Evolutionary conservation across 2,113 vertebrate species (phyloP).

Genomic region (Microcebus jonahi): DNA sequence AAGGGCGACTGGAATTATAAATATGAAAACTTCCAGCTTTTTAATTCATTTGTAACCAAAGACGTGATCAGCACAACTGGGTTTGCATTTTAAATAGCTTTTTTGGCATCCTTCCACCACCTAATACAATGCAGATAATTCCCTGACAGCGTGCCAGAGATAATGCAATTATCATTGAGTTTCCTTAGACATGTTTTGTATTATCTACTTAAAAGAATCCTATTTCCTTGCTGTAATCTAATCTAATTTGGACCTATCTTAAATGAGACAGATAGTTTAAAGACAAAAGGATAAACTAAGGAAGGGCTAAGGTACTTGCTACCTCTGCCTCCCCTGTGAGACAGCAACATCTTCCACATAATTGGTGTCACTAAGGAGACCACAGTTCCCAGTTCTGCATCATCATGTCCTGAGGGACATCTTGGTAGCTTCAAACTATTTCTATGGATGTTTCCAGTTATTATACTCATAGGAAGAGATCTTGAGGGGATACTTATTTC

Average conservation of each 20-base stretch:
- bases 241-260: conserved; percentile 80
- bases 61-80: conserved; percentile 26
- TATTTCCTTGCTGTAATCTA: conserved; percentile 83
- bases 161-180: conserved; percentile 83
- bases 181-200: conserved; percentile 84
- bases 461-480: neutral
- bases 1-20: conserved; percentile 47
- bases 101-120: conserved; percentile 80
- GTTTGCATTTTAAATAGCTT: conserved; percentile 73
- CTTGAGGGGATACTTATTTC: neutral
- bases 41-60: conserved; percentile 75
- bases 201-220: conserved; percentile 86
- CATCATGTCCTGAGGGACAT: neutral
- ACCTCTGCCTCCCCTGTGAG: neutral
- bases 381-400: neutral
- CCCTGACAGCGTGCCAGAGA: conserved; percentile 81
- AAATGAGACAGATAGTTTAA: conserved; percentile 79
- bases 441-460: neutral
- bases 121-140: conserved; percentile 83
- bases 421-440: neutral
- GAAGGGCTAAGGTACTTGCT: conserved; percentile 19
- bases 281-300: conserved; percentile 68
- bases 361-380: neutral
- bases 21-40: conserved; percentile 55
- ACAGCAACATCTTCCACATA: neutral